These are phyloP conservation scores for Megaceryle alcyon DNA, from an alignment of 2,797 vertebrate species.

Conservation along the genomic window DNA sequence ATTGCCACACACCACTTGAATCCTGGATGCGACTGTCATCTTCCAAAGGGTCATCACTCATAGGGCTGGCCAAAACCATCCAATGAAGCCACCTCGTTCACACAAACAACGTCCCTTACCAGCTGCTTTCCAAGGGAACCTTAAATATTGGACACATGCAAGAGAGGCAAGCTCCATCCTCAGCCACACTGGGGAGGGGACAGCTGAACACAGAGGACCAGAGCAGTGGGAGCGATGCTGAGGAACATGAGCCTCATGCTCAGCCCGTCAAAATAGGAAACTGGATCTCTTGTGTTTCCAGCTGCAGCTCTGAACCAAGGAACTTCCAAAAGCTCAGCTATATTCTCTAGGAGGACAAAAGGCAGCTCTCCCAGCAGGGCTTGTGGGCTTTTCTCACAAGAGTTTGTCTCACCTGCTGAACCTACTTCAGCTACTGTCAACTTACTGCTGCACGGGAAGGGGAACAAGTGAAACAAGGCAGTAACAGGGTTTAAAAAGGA, in stretches of 20 bases:
- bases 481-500: neutral
- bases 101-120: fast-evolving
- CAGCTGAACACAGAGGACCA: fast-evolving
- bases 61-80: neutral
- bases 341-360: neutral
- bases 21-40: neutral
- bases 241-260: neutral
- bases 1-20: fast-evolving
- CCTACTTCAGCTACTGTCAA: neutral
- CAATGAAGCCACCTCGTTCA: fast-evolving
- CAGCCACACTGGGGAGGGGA: fast-evolving
- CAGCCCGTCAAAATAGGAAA: neutral
- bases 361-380: neutral
- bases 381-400: neutral
- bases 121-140: neutral
- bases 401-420: neutral
- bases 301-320: neutral
- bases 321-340: neutral
- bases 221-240: fast-evolving
- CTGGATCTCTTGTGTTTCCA: neutral
- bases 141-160: fast-evolving
- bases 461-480: neutral
- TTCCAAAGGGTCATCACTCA: neutral
- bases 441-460: neutral
- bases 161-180: neutral